Evolutionary conservation across 2,888 invertebrate species (phyloP).

Genomic region (Mimachlamys varia): DNA sequence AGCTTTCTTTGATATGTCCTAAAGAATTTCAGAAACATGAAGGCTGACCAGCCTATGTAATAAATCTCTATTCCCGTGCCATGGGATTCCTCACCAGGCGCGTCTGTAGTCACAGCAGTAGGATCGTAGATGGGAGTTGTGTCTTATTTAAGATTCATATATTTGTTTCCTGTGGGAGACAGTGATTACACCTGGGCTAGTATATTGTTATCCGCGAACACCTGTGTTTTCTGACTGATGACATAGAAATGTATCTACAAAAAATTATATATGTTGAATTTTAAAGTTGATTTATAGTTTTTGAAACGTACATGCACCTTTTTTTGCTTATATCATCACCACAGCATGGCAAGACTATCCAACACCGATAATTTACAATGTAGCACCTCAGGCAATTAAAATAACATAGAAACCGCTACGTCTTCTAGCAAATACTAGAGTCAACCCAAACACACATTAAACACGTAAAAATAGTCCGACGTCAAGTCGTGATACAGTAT

Average conservation of each 20-base stretch:
- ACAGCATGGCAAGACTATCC: not conserved
- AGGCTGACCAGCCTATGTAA: conserved; percentile 22
- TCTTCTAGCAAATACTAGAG: not conserved
- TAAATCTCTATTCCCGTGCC: not conserved
- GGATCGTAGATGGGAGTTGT: not conserved
- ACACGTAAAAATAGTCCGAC: not conserved
- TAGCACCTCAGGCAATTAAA: conserved; percentile 20
- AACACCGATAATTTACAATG: not conserved
- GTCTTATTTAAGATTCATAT: conserved; percentile 1
- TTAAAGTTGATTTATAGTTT: not conserved
- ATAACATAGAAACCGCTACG: not conserved
- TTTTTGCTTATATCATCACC: not conserved
- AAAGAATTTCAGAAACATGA: conserved; percentile 30
- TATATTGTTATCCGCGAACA: not conserved
- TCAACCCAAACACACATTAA: not conserved
- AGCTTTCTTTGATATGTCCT: conserved; percentile 17
- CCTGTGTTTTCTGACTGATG: conserved; percentile 31
- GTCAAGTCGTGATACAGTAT: not conserved
- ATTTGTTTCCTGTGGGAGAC: not conserved
- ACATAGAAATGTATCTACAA: not conserved
- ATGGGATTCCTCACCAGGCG: not conserved
- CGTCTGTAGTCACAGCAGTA: not conserved
- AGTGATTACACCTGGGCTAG: not conserved
- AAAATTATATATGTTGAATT: conserved; percentile 33
- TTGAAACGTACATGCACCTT: conserved; percentile 8